Conservation (phyloP, 2,888 invertebrate species). For the Amorpha juglandis region DNA sequence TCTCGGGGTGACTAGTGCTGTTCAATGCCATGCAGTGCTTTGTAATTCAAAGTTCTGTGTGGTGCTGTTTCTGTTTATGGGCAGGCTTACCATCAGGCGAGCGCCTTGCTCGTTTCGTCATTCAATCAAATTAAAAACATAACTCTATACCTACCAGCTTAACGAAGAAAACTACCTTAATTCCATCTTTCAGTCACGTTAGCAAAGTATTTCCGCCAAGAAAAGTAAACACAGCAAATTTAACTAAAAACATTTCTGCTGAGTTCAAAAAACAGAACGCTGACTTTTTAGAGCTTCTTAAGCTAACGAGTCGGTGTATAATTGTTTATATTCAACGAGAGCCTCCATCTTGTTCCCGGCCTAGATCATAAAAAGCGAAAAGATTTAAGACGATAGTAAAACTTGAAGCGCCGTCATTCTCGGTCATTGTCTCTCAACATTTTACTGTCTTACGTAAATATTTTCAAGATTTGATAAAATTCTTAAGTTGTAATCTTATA, state of each 20-base stretch:
- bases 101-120: no score
- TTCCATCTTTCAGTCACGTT: neutral
- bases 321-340: constrained; percentile 21
- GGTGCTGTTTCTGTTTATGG: no score
- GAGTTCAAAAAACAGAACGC: constrained; percentile 5
- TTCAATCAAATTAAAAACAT: no score
- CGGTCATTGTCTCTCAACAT: constrained; percentile 2
- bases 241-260: neutral
- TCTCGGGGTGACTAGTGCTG: no score
- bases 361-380: constrained; percentile 22
- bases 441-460: neutral
- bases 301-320: constrained; percentile 13
- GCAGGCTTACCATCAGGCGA: no score
- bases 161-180: neutral
- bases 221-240: neutral
- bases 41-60: no score
- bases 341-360: constrained; percentile 2
- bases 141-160: no score
- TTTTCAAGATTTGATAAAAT: constrained; percentile 8
- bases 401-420: constrained; percentile 19
- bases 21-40: no score
- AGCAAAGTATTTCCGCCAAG: neutral
- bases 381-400: constrained; percentile 24
- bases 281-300: constrained; percentile 13
- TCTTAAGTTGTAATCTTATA: no score